phyloP scores from a whole-genome alignment of 2,113 vertebrate species.

The Corynorhinus townsendii region DNA sequence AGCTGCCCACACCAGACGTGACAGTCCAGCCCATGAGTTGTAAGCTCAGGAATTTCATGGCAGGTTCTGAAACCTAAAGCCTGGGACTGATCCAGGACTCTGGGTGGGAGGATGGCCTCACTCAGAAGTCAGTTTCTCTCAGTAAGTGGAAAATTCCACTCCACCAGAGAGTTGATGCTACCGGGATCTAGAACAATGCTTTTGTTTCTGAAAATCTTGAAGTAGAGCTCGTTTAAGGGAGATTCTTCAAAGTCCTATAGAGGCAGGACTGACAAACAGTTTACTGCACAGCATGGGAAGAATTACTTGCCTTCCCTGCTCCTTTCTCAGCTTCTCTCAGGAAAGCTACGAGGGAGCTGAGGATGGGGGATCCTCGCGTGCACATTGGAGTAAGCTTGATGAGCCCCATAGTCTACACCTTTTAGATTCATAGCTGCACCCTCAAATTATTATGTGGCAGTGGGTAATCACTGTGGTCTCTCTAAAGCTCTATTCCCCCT shows the following conservation, averaged over 20 bases:
- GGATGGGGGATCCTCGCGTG: not conserved
- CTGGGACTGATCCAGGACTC: not conserved
- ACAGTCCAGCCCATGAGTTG: not conserved
- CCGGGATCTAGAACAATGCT: not conserved
- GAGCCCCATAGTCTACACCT: not conserved
- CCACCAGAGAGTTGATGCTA: not conserved
- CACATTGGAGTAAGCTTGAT: not conserved
- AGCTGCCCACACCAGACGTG: not conserved
- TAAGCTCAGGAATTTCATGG: not conserved
- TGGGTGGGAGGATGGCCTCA: constrained; percentile 34
- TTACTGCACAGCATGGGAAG: not conserved
- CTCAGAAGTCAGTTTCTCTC: not conserved
- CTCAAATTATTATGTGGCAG: not conserved
- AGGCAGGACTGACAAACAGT: not conserved
- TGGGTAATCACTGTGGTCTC: not conserved
- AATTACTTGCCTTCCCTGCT: not conserved
- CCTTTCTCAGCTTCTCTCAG: not conserved
- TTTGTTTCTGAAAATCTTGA: constrained; percentile 15
- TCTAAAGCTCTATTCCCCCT: not conserved
- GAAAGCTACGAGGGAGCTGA: not conserved
- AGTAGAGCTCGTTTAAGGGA: not conserved
- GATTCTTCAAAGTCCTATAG: not conserved
- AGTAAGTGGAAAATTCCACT: constrained; percentile 42
- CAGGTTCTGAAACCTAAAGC: not conserved
- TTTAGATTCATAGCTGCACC: not conserved